These are phyloP conservation scores for Gorsachius goisagi DNA, from an alignment of 2,113 vertebrate species.

Conservation along the genomic window DNA sequence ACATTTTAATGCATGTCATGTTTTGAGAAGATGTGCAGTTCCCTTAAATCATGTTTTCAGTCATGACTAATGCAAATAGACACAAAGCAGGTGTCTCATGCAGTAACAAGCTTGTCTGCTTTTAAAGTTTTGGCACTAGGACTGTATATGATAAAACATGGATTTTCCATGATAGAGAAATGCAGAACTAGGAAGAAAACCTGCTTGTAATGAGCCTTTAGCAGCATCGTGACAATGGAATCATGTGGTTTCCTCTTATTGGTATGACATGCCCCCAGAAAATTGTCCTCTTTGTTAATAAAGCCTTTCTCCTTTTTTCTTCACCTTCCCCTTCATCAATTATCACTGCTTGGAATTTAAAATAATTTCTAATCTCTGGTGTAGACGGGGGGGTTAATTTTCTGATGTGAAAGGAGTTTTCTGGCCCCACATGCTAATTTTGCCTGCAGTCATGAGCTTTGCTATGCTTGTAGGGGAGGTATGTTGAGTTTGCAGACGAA, in stretches of 20 bases:
- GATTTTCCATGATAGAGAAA: neutral
- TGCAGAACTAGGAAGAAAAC: neutral
- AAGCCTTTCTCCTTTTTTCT: neutral
- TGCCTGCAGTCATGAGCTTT: neutral
- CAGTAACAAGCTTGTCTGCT: neutral
- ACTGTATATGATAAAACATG: neutral
- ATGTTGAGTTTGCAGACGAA: neutral
- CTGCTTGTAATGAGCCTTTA: neutral
- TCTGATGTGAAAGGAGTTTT: neutral
- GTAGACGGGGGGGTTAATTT: constrained; percentile 27
- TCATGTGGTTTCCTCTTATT: neutral
- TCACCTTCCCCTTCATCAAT: neutral
- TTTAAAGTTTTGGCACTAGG: neutral
- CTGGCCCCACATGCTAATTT: neutral
- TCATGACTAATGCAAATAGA: neutral
- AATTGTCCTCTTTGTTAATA: neutral
- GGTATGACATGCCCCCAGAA: neutral
- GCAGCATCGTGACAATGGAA: neutral
- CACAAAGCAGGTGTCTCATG: neutral
- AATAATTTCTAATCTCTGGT: constrained; percentile 23
- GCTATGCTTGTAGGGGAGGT: neutral
- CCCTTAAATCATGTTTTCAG: neutral
- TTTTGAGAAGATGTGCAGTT: neutral
- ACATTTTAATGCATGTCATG: neutral
- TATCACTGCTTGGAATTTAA: constrained; percentile 12